Base-by-base conservation (phyloP, 35 echinoderm and acorn worm genomes). In the Holothuria glaberrima region DNA sequence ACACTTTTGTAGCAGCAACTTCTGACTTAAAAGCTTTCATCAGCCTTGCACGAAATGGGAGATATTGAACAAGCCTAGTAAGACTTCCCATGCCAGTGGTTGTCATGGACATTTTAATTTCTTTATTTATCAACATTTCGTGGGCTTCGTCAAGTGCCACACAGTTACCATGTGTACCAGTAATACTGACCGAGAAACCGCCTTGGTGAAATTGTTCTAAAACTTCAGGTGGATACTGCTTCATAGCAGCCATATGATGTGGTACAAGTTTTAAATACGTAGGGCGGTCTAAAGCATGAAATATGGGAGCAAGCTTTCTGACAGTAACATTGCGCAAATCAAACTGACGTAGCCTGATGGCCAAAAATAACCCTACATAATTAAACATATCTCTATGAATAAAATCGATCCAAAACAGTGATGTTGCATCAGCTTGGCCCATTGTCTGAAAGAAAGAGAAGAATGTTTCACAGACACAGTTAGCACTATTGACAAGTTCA, bases 41-140 rank as follows among this genome's bases (percentile, higher is more conserved):
- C 44, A 46, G 44, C 44, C 44, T 46, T 5, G 44, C 44, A 4
- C 44, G 44, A 46, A 46, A 46, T 46, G 44, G 44, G 10, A 46
- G 44, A 10, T 46, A 46, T 5, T 46, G 44, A 46, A 46, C 44
- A 4, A 46, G 44, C 10, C 44, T 46, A 46, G 44, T 46, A 46
- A 46, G 44, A 46, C 44, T 46, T 10, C 44, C 44, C 44, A 41
- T 41, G 36, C 7, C 36, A 41, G 50, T 54, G 12, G 50, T 54
- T 54, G 9, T 54, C 50, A 14, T 54, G 9, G 50, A 54, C 50
- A 54, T 54, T 54, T 54, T 54, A 9, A 54, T 9, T 22, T 62
- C 84, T 93, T 48, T n/a, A n/a, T 93, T 93, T 29, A 89, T 93
- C 12, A 80, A 21, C 92, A 94, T 94, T 68, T 90, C 87, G 86